Evolutionary conservation across 2,797 vertebrate genomes (phyloP).

Genomic region (Onychomys arenicola): DNA sequence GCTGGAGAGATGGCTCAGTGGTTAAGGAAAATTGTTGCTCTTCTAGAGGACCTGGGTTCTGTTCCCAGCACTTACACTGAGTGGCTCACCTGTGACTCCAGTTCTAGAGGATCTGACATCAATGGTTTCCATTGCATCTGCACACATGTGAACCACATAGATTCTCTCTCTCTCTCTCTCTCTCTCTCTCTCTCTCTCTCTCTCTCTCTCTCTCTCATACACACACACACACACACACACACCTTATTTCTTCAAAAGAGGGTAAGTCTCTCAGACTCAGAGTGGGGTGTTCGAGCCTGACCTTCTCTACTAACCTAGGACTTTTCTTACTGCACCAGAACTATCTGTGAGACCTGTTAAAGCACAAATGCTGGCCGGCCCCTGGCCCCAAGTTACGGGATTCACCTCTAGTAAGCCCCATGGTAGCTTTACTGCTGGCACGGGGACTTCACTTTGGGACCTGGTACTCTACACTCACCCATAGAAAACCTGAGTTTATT

Average conservation of each 20-base stretch:
- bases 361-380: neutral
- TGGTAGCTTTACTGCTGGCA: accelerated
- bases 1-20: too few species aligned
- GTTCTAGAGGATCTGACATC: too few species aligned
- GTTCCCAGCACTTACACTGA: too few species aligned
- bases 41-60: too few species aligned
- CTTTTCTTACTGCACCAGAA: neutral
- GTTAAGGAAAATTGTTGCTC: too few species aligned
- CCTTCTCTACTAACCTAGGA: neutral
- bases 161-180: too few species aligned
- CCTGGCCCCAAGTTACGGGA: neutral
- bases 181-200: too few species aligned
- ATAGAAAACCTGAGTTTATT: neutral
- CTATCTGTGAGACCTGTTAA: accelerated
- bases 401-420: neutral
- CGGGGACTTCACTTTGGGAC: neutral
- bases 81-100: too few species aligned
- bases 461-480: neutral
- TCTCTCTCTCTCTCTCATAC: too few species aligned
- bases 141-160: too few species aligned
- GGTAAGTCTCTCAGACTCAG: neutral
- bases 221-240: too few species aligned
- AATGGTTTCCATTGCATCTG: too few species aligned
- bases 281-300: neutral
- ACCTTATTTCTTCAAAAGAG: neutral